Base-by-base conservation (phyloP, 64 coral and sea anemone species). In the Hydrozoanthus tunicans region DNA sequence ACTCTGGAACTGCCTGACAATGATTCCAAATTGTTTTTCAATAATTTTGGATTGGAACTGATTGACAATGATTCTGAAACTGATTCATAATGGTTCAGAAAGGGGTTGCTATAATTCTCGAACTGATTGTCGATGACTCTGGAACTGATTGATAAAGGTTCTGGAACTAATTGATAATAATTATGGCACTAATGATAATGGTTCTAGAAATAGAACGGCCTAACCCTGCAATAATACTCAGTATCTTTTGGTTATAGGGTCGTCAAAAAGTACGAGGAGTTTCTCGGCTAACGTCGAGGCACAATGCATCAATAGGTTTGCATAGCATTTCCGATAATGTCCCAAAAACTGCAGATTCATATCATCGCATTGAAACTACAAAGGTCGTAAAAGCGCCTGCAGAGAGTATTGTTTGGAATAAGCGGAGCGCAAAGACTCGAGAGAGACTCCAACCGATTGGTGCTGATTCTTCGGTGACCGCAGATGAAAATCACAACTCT, bases 381-480 rank as follows among this genome's bases (percentile, higher is more conserved):
- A 88, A 88, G 84, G 84, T 88, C 12, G 56, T 70, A 6, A 70
- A 70, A 25, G 69, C 23, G 69, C 68, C 84, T 70, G 69, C 55
- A 56, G 84, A 75, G 84, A 15, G 9, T 51, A 67, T 59, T 51
- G 84, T 67, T 9, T 88, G 84, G 84, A 75, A 7, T 25, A 88
- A 75, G 23, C 84, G 84, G 58, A 88, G 84, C 66, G 84, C 84
- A 14, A 88, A 88, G 56, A 75, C 84, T 15, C 84, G 70, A 7
- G 84, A 88, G 57, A 88, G 84, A 73, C 69, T 88, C 20, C 84
- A 88, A 25, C 84, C 84, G 7, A 88, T 88, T 25, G 84, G 84
- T 12, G 84, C 84, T n/a, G 84, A 88, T 73, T 73, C 84, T 13
- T 74, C 84, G 56, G 70, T 59, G 10, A 88, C 68, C 11, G 26